A percentile compares a stretch with the other conserved stretches of the same genome.
phyloP scores from a whole-genome alignment of 2,113 vertebrate genomes.

The Catagonus wagneri region DNA sequence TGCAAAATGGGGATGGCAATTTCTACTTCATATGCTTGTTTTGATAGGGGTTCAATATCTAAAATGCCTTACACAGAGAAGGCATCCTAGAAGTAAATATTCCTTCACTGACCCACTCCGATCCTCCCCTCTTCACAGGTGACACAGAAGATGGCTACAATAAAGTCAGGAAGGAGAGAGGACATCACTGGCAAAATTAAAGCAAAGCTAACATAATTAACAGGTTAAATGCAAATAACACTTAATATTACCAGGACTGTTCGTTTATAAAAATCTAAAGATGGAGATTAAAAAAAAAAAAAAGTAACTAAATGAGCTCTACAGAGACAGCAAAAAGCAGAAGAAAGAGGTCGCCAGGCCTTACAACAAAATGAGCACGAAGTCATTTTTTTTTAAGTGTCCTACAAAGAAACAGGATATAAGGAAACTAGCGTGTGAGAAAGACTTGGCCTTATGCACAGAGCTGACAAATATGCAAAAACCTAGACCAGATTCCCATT shows the following conservation, averaged over 20 bases:
- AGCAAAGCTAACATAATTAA: conserved; percentile 14
- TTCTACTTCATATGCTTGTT: not conserved
- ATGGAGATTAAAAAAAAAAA: not conserved
- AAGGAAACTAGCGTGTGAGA: conserved; percentile 38
- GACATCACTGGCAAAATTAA: not conserved
- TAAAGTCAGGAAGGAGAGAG: not conserved
- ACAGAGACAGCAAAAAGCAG: not conserved
- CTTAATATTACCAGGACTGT: not conserved
- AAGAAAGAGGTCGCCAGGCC: not conserved
- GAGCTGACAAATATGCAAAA: conserved; percentile 18
- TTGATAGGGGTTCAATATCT: not conserved
- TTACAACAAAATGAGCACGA: not conserved
- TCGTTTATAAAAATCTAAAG: not conserved
- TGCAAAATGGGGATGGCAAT: not conserved
- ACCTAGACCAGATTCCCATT: conserved; percentile 38
- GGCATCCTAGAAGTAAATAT: not conserved
- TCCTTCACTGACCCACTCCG: not conserved
- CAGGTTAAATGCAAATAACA: not conserved
- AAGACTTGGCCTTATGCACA: not conserved
- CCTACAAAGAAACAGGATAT: conserved; percentile 5
- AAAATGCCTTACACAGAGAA: not conserved
- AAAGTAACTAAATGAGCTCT: not conserved
- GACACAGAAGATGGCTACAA: not conserved
- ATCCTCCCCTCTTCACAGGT: not conserved
- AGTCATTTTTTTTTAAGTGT: not conserved